These are phyloP conservation scores for Coptotermes formosanus DNA, from an alignment of 1,140 invertebrate genomes.

Conservation along the genomic window DNA sequence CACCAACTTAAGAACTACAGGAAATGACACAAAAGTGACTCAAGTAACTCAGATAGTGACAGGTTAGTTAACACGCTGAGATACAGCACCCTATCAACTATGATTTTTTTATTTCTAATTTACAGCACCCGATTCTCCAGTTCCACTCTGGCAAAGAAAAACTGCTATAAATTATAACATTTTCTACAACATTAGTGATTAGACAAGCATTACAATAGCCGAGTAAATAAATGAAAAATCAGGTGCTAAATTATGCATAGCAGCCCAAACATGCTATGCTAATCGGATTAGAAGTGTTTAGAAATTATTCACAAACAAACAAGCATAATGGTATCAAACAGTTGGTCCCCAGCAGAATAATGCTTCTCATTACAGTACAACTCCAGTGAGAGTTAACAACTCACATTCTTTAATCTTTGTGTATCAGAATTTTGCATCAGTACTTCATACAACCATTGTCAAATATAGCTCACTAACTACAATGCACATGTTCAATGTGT, in stretches of 20 bases:
- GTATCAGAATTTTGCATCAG: too few relatives aligned
- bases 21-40: not conserved
- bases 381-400: too few relatives aligned
- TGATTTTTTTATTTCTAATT: not conserved
- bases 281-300: not conserved
- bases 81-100: not conserved
- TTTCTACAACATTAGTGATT: not conserved
- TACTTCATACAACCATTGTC: too few relatives aligned
- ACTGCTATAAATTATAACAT: conserved; percentile 1
- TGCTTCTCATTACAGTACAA: too few relatives aligned
- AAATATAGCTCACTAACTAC: too few relatives aligned
- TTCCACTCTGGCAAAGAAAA: conserved; percentile 16
- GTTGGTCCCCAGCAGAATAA: too few relatives aligned
- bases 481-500: too few relatives aligned
- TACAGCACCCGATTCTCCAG: conserved; percentile 21
- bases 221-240: conserved; percentile 26
- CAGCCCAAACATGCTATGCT: too few relatives aligned
- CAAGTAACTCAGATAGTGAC: not conserved
- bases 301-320: too few relatives aligned
- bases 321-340: too few relatives aligned
- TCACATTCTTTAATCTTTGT: too few relatives aligned
- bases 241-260: conserved; percentile 2
- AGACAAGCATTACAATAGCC: not conserved
- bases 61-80: not conserved
- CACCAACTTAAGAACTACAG: conserved; percentile 5